A percentile compares a stretch with the other conserved stretches of the same genome.
phyloP scores from a whole-genome alignment of 2,888 invertebrate species.

The Meliscaeva auricollis region DNA sequence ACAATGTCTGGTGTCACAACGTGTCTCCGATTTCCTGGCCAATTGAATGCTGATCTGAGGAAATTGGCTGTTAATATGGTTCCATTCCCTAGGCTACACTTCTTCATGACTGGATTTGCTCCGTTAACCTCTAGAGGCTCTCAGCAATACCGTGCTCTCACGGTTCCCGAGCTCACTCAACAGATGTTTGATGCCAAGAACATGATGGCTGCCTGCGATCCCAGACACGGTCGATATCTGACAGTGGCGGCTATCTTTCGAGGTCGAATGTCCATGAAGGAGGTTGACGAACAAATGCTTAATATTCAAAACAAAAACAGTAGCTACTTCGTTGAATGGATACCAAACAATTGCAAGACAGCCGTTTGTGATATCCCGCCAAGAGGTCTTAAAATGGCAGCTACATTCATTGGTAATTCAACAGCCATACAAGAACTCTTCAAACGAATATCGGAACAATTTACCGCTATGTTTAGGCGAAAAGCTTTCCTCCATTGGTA shows the following conservation, averaged over 20 bases:
- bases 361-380: constrained; percentile 96
- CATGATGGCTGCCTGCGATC: constrained; percentile 98
- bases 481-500: constrained; percentile 99
- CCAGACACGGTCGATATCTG: constrained; percentile 95
- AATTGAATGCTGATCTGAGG: constrained; percentile 96
- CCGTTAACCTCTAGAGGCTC: constrained; percentile 95
- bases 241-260: constrained; percentile 96
- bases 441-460: constrained; percentile 96
- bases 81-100: constrained; percentile 97
- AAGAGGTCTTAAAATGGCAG: constrained; percentile 96
- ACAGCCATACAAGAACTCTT: constrained; percentile 97
- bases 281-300: constrained; percentile 96
- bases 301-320: constrained; percentile 98
- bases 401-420: constrained; percentile 96
- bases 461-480: constrained; percentile 97
- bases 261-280: constrained; percentile 97
- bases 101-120: constrained; percentile 98
- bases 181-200: constrained; percentile 98
- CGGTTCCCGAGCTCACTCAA: constrained; percentile 95
- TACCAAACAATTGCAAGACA: constrained; percentile 97
- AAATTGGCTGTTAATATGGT: constrained; percentile 98
- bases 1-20: constrained; percentile 96
- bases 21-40: constrained; percentile 94
- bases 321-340: constrained; percentile 95
- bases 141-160: constrained; percentile 95